These are phyloP conservation scores for Varanus salvator DNA, from an alignment of 2,113 vertebrate species.

Conservation along the genomic window DNA sequence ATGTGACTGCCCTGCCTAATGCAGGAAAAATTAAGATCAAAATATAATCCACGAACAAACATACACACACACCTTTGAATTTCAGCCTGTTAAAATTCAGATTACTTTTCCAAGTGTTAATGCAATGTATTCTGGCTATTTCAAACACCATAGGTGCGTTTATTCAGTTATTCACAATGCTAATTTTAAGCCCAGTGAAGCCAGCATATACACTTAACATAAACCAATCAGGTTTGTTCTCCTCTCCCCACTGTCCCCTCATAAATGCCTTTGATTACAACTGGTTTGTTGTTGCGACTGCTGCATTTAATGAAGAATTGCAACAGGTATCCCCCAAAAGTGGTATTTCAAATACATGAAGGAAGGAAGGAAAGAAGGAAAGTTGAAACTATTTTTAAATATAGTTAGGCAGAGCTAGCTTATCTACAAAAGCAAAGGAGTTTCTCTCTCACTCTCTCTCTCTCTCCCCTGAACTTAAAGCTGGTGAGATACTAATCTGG, in stretches of 20 bases:
- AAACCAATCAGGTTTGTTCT: conserved; percentile 63
- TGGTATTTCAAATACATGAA: not conserved
- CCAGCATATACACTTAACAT: conserved; percentile 64
- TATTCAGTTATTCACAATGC: conserved; percentile 69
- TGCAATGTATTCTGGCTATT: conserved; percentile 57
- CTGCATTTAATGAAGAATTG: conserved; percentile 24
- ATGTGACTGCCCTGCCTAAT: not conserved
- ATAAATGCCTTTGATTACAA: conserved; percentile 45
- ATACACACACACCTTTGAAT: conserved; percentile 33
- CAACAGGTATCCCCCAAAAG: not conserved
- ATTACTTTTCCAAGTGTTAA: conserved; percentile 63
- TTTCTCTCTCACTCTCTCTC: not conserved
- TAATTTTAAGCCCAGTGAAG: conserved; percentile 58
- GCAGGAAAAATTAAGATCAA: conserved; percentile 41
- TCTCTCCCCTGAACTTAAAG: not conserved
- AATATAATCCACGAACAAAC: conserved; percentile 48
- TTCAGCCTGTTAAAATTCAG: conserved; percentile 30
- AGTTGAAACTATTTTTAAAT: not conserved
- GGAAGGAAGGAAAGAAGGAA: not conserved
- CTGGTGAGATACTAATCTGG: not conserved
- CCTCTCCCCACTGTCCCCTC: conserved; percentile 23
- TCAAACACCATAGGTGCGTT: conserved; percentile 64
- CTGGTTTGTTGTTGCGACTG: not conserved
- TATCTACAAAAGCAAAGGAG: not conserved
- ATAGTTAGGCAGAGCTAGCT: not conserved